phyloP scores from a whole-genome alignment of 2,797 vertebrate species.

The Sebastolobus alascanus region DNA sequence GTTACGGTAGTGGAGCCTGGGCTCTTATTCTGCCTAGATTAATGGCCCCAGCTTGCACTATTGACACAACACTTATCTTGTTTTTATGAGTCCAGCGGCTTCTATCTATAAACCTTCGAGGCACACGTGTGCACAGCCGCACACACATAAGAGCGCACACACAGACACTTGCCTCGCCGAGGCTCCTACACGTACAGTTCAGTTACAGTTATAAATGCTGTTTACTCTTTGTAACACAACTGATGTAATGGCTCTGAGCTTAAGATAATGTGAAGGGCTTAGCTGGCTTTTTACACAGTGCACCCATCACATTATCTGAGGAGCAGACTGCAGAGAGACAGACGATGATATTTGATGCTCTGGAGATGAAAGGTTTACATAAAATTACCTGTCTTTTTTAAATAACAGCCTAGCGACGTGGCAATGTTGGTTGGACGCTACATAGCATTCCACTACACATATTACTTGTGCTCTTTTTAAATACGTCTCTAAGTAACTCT shows the following conservation, averaged over 20 bases:
- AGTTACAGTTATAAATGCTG: constrained; percentile 13
- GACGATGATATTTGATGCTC: constrained; percentile 15
- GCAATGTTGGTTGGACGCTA: background rate
- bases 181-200: constrained; percentile 12
- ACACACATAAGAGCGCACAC: constrained; percentile 13
- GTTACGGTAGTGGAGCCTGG: constrained; percentile 50
- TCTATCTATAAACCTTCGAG: constrained; percentile 73
- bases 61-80: constrained; percentile 86
- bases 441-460: background rate
- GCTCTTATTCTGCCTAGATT: constrained; percentile 76
- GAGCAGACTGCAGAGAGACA: constrained; percentile 11
- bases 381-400: background rate
- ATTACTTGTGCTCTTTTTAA: background rate
- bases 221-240: constrained; percentile 28
- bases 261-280: constrained; percentile 6
- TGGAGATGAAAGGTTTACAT: background rate
- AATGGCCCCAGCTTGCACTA: constrained; percentile 79
- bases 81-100: constrained; percentile 78
- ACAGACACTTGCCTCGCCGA: constrained; percentile 23
- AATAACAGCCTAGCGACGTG: background rate
- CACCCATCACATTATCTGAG: background rate
- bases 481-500: background rate
- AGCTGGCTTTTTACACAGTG: constrained; percentile 24
- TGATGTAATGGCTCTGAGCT: constrained; percentile 35
- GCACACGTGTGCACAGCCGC: constrained; percentile 38